Percentiles rank a stretch among this genome's conserved stretches.
These are phyloP conservation scores for Palloptera scutellata DNA, from an alignment of 2,888 invertebrate species.

Conservation along the genomic window DNA sequence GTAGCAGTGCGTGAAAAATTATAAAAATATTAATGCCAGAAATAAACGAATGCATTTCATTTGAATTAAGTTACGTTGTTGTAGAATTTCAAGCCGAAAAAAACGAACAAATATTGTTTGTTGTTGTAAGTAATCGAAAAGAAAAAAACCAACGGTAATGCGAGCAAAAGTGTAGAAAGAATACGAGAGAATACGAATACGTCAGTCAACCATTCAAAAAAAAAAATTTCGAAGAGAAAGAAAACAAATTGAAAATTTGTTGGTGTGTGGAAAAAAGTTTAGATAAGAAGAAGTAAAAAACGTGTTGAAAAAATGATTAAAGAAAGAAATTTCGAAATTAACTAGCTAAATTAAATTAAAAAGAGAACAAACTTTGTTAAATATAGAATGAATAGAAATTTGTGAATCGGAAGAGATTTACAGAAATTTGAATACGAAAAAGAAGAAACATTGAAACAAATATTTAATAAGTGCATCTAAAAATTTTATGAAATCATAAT, in stretches of 20 bases:
- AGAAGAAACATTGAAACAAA: background rate
- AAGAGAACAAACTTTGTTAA: background rate
- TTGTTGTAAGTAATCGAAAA: background rate
- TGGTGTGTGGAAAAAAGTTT: too few species aligned
- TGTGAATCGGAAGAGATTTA: background rate
- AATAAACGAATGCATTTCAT: too few species aligned
- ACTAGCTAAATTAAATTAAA: conserved; percentile 1
- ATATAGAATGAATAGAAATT: background rate
- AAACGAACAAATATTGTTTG: background rate
- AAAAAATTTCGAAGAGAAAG: too few species aligned
- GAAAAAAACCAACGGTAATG: background rate
- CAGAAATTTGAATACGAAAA: background rate
- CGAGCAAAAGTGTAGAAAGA: background rate
- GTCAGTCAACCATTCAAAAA: background rate
- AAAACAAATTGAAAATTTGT: too few species aligned
- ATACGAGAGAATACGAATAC: background rate
- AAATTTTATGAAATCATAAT: background rate
- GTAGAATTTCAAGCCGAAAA: conserved; percentile 7
- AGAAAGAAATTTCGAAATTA: background rate
- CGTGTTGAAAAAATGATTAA: background rate
- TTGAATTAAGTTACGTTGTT: too few species aligned
- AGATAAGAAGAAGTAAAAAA: too few species aligned
- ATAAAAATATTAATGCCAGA: too few species aligned
- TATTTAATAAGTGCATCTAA: background rate
- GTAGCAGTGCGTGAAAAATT: too few species aligned